Evolutionary conservation across 2,797 vertebrate genomes (phyloP).

Genomic region (Danio kyathit): DNA sequence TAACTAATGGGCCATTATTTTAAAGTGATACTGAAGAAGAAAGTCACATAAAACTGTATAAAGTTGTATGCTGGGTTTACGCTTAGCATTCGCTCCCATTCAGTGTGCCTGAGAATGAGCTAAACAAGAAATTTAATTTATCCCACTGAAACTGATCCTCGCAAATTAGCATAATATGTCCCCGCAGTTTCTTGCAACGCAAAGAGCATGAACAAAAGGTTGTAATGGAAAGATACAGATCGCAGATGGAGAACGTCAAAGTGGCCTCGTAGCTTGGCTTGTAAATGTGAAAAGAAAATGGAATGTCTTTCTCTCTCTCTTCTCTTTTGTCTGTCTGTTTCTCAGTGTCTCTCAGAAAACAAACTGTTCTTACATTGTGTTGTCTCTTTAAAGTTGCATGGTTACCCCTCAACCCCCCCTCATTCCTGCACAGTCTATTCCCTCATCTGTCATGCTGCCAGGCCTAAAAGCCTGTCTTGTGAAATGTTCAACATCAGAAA

Average conservation of each 20-base stretch:
- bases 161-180: conserved; percentile 44
- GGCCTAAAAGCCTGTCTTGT: conserved; percentile 81
- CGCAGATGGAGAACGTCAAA: conserved; percentile 45
- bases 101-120: neutral
- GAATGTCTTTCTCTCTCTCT: conserved; percentile 71
- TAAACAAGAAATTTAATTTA: conserved; percentile 25
- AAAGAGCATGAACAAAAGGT: conserved; percentile 51
- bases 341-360: conserved; percentile 65
- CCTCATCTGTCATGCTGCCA: conserved; percentile 77
- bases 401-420: conserved; percentile 58
- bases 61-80: neutral
- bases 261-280: conserved; percentile 49
- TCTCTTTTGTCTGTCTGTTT: conserved; percentile 62
- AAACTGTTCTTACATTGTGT: conserved; percentile 73
- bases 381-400: conserved; percentile 84
- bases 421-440: conserved; percentile 71
- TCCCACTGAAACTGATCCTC: conserved; percentile 22
- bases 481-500: conserved; percentile 82
- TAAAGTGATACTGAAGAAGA: too few species aligned
- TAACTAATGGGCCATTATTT: too few species aligned
- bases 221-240: conserved; percentile 54
- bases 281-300: conserved; percentile 70
- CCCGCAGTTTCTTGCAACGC: conserved; percentile 30
- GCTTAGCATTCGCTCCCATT: neutral
- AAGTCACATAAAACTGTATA: too few species aligned